Percentiles rank a stretch among this genome's conserved stretches.
Evolutionary conservation across 1,140 invertebrate genomes (phyloP).

Genomic region (Nephila pilipes): DNA sequence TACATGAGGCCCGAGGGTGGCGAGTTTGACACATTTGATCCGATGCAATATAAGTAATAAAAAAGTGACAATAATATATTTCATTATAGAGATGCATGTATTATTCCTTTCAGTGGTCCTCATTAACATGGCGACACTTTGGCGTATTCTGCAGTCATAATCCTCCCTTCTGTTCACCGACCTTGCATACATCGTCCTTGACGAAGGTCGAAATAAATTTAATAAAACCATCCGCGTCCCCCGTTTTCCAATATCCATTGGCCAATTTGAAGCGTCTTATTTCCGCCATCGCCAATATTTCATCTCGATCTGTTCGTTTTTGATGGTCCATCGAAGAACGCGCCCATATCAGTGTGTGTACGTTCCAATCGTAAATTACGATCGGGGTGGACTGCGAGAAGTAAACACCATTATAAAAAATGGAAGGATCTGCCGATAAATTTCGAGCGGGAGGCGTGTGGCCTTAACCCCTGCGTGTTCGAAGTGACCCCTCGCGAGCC

Average conservation of each 20-base stretch:
- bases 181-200: neutral
- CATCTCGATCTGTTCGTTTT: neutral
- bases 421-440: constrained; percentile 53
- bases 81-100: too few relatives aligned
- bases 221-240: neutral
- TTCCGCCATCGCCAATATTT: constrained; percentile 15
- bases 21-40: too few relatives aligned
- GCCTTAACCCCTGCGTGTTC: constrained; percentile 39
- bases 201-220: constrained; percentile 11
- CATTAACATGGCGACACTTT: neutral
- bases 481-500: constrained; percentile 52
- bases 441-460: constrained; percentile 48
- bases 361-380: constrained; percentile 1
- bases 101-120: neutral
- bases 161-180: neutral
- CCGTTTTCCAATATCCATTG: neutral
- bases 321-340: neutral
- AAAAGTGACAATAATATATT: too few relatives aligned
- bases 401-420: constrained; percentile 25
- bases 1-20: too few relatives aligned
- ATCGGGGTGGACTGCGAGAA: neutral
- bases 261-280: neutral
- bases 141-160: neutral
- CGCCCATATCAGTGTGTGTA: neutral
- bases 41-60: too few relatives aligned